These are phyloP conservation scores for Otus sunia DNA, from an alignment of 2,113 vertebrate genomes.

Conservation along the genomic window DNA sequence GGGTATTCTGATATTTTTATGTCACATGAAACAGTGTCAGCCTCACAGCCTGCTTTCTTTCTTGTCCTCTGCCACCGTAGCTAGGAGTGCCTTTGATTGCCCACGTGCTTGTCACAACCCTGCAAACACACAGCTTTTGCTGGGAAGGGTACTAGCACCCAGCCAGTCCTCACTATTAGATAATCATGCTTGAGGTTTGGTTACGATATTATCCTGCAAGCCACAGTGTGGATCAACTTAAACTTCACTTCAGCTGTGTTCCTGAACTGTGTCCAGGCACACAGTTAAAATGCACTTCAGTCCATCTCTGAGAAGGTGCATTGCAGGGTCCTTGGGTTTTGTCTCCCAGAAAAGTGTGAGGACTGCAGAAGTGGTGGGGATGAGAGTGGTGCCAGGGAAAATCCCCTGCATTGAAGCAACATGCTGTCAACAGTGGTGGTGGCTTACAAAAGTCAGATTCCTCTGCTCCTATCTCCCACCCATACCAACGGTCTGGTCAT, in stretches of 20 bases:
- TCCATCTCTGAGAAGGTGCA: background rate
- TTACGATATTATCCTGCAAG: background rate
- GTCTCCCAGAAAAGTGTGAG: background rate
- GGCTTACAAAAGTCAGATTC: background rate
- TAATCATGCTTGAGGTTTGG: fast-evolving
- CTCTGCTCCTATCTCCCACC: background rate
- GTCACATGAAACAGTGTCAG: background rate
- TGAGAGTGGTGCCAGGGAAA: background rate
- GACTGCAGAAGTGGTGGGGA: background rate
- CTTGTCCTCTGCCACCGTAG: background rate
- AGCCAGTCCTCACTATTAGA: background rate
- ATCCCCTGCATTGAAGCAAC: background rate
- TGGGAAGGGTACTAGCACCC: background rate
- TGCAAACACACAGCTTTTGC: background rate
- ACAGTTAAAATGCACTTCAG: background rate
- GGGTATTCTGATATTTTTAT: background rate
- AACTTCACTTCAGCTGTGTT: background rate
- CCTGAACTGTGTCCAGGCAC: background rate
- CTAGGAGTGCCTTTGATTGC: background rate
- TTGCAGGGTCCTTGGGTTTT: background rate
- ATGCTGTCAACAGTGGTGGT: background rate
- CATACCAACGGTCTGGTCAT: fast-evolving
- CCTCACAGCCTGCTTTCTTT: background rate
- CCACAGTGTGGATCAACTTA: background rate
- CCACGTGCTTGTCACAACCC: fast-evolving